These are phyloP conservation scores for Aphelinus certus DNA, from an alignment of 1,140 invertebrate genomes.

Conservation along the genomic window DNA sequence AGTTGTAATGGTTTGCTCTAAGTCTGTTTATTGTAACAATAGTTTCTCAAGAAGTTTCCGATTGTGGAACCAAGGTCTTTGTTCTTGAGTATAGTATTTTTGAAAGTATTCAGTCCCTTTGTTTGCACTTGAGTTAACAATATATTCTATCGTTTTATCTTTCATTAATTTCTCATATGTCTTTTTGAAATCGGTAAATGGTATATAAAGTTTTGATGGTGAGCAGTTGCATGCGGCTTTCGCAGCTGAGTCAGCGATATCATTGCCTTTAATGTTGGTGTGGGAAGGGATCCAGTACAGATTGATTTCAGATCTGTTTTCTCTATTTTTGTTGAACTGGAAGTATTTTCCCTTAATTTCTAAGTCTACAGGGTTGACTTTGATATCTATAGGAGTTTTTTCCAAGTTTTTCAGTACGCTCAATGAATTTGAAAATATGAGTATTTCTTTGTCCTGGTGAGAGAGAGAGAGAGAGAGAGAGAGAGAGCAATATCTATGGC, in stretches of 20 bases:
- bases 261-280: background rate
- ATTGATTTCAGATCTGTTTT: too few species aligned
- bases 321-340: too few species aligned
- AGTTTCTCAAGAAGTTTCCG: background rate
- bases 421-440: background rate
- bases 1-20: too few species aligned
- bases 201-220: too few species aligned
- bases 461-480: background rate
- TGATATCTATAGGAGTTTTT: background rate
- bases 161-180: too few species aligned
- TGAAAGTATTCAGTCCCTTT: too few species aligned
- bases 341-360: background rate
- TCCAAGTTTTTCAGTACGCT: too few species aligned
- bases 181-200: too few species aligned
- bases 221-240: background rate
- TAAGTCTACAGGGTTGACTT: background rate
- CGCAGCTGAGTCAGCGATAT: background rate
- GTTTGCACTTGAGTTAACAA: too few species aligned
- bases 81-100: too few species aligned
- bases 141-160: too few species aligned
- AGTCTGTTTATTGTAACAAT: background rate
- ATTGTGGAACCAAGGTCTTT: background rate
- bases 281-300: too few species aligned
- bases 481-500: background rate
- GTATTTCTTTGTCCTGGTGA: background rate